These are phyloP conservation scores for Helleia helle DNA, from an alignment of 2,888 invertebrate species.

Conservation along the genomic window DNA sequence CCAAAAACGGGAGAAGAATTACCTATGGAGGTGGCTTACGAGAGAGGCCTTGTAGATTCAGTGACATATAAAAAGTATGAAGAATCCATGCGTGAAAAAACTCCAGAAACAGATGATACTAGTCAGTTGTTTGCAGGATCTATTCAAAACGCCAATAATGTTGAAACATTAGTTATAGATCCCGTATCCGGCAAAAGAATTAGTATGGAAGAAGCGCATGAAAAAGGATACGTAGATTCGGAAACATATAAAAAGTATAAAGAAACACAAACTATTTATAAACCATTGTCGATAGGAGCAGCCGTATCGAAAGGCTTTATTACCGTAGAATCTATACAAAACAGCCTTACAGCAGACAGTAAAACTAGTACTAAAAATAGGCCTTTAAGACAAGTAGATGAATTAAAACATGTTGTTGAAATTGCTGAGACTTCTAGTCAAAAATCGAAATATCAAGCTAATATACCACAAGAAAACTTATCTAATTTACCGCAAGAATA, in stretches of 20 bases:
- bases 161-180: constrained; percentile 46
- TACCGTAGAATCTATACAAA: constrained; percentile 67
- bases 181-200: constrained; percentile 82
- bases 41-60: constrained; percentile 77
- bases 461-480: constrained; percentile 64
- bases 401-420: constrained; percentile 67
- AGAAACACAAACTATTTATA: constrained; percentile 47
- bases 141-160: too few species aligned
- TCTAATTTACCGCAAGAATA: constrained; percentile 66
- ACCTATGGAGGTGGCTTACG: constrained; percentile 77
- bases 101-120: constrained; percentile 26
- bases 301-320: constrained; percentile 72
- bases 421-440: constrained; percentile 71
- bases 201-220: constrained; percentile 76
- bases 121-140: neutral
- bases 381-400: constrained; percentile 29
- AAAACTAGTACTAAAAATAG: constrained; percentile 31
- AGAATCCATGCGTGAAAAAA: constrained; percentile 40
- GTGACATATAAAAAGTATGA: constrained; percentile 65
- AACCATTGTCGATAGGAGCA: constrained; percentile 74
- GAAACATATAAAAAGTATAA: constrained; percentile 25
- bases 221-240: constrained; percentile 70
- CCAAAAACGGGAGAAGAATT: constrained; percentile 85
- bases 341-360: constrained; percentile 51
- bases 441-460: constrained; percentile 79